A percentile compares a stretch with the other conserved stretches of the same genome.
These are phyloP conservation scores for Drosophila colorata DNA, from an alignment of 2,888 invertebrate genomes.

Conservation along the genomic window DNA sequence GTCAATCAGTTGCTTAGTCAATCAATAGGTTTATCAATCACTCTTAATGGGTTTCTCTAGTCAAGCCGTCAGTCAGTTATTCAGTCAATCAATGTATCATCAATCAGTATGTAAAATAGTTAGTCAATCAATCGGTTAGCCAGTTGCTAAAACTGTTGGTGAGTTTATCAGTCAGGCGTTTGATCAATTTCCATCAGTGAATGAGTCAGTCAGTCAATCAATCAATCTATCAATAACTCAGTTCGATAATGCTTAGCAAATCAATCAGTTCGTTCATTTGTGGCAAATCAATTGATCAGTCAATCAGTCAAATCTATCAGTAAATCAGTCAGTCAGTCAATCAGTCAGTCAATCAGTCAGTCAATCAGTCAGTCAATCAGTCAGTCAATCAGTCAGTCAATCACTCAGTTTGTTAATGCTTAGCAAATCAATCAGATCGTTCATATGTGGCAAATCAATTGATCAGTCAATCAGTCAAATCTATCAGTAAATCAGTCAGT, in stretches of 20 bases:
- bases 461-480: not conserved
- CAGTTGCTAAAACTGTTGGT: no score
- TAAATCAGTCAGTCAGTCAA: not conserved
- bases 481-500: not conserved
- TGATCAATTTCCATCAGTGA: not conserved
- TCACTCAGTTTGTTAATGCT: not conserved
- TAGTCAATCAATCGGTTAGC: not conserved
- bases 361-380: not conserved
- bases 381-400: not conserved
- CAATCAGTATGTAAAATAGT: no score
- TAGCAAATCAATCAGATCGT: not conserved
- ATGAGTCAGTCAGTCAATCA: not conserved
- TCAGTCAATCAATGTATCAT: no score
- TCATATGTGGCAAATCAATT: not conserved
- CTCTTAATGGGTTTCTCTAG: no score
- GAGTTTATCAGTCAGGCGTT: no score
- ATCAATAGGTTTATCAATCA: no score
- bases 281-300: not conserved
- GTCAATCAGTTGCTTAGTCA: no score
- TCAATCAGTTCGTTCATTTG: not conserved
- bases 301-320: no score
- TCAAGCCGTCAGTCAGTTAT: no score
- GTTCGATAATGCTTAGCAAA: not conserved
- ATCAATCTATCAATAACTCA: not conserved
- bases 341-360: no score